Evolutionary conservation across 2,113 vertebrate genomes (phyloP).

Genomic region (Microcebus lehilahytsara): DNA sequence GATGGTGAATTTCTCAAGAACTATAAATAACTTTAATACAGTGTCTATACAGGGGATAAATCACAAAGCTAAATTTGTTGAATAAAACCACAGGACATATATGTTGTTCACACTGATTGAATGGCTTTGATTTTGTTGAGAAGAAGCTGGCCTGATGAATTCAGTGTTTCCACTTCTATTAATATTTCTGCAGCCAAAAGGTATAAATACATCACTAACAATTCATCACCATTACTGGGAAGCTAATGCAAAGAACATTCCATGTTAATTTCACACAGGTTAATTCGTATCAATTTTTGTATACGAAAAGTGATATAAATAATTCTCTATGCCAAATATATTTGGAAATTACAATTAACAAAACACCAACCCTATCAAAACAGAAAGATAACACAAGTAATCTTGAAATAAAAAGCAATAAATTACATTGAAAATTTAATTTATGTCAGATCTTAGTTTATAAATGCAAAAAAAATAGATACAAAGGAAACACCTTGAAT

Average conservation of each 20-base stretch:
- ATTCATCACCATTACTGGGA: not conserved
- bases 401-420: slow-evolving; percentile 23
- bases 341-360: slow-evolving; percentile 64
- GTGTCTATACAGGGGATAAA: not conserved
- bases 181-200: not conserved
- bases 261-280: not conserved
- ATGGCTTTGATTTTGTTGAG: slow-evolving; percentile 22
- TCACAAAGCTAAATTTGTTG: slow-evolving; percentile 12
- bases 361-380: slow-evolving; percentile 29
- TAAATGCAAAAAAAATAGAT: not conserved
- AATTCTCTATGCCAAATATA: slow-evolving; percentile 20
- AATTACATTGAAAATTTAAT: not conserved
- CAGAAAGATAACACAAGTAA: not conserved
- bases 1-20: slow-evolving; percentile 18
- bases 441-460: not conserved
- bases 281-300: not conserved
- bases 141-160: not conserved
- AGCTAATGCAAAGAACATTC: not conserved
- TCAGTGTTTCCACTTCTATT: not conserved
- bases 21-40: not conserved
- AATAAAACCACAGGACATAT: not conserved
- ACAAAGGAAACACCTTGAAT: not conserved
- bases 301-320: not conserved
- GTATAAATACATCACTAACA: not conserved
- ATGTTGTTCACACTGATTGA: not conserved